Conservation (phyloP, 2,888 invertebrate genomes). For the Drosophila bunnanda region DNA sequence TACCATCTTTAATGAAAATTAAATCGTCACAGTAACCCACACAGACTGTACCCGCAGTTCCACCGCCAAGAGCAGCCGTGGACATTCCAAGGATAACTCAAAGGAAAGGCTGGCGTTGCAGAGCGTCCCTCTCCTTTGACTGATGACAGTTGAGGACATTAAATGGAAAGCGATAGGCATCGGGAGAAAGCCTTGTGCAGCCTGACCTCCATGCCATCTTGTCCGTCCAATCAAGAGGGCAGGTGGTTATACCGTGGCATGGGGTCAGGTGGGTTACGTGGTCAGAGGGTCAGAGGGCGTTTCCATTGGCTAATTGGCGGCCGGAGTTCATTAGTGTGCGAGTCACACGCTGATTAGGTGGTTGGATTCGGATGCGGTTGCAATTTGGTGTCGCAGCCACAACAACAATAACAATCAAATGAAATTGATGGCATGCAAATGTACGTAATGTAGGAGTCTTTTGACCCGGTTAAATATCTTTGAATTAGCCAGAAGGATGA, state of each 20-base stretch:
- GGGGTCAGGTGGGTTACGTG: neutral
- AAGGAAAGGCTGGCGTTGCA: neutral
- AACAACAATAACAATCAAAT: slow-evolving; percentile 44
- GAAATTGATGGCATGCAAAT: slow-evolving; percentile 32
- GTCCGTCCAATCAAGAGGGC: slow-evolving; percentile 13
- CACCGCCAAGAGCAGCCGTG: neutral
- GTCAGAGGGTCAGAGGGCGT: slow-evolving; percentile 8
- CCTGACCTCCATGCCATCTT: slow-evolving; percentile 8
- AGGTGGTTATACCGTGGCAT: neutral
- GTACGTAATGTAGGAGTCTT: slow-evolving; percentile 4
- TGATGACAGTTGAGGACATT: slow-evolving; percentile 24
- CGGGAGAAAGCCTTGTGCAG: neutral
- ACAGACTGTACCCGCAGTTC: neutral
- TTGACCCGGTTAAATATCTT: slow-evolving; percentile 5
- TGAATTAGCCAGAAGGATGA: slow-evolving; percentile 1
- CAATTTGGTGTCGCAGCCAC: slow-evolving; percentile 57
- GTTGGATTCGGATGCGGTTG: slow-evolving; percentile 33
- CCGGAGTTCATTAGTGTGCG: slow-evolving; percentile 53
- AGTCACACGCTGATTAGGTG: slow-evolving; percentile 52
- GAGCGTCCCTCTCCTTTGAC: slow-evolving; percentile 17
- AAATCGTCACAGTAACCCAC: too few relatives aligned
- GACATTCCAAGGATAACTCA: slow-evolving; percentile 10
- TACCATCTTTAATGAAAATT: too few relatives aligned
- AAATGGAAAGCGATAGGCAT: slow-evolving; percentile 1
- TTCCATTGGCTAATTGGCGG: slow-evolving; percentile 54